Evolutionary conservation across 2,888 invertebrate species (phyloP).

Genomic region (Sarcophaga variegata): DNA sequence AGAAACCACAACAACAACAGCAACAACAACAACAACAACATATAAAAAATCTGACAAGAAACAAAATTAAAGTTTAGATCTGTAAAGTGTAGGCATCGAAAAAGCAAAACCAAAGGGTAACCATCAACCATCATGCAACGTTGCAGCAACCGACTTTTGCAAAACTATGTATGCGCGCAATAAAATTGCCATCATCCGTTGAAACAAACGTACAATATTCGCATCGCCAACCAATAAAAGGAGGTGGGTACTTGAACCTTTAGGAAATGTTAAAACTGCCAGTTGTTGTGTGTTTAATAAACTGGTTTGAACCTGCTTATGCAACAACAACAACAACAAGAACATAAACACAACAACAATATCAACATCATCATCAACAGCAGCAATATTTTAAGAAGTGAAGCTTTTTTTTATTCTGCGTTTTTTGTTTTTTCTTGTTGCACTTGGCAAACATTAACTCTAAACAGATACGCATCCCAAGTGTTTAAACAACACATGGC

Average conservation of each 20-base stretch:
- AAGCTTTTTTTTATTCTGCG: neutral
- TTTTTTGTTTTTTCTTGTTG: constrained; percentile 30
- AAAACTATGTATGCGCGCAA: neutral
- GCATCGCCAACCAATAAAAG: constrained; percentile 55
- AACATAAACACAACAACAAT: neutral
- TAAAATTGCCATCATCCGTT: constrained; percentile 40
- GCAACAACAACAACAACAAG: neutral
- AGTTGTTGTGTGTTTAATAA: constrained; percentile 67
- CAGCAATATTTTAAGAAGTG: neutral
- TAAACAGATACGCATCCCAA: constrained; percentile 67
- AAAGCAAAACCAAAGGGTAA: constrained; percentile 33
- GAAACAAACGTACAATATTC: neutral
- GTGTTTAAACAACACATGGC: constrained; percentile 53
- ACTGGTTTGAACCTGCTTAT: constrained; percentile 68
- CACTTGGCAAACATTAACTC: constrained; percentile 52
- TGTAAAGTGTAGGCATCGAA: constrained; percentile 51
- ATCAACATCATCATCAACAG: neutral
- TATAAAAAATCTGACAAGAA: constrained; percentile 56
- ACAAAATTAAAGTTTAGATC: constrained; percentile 59
- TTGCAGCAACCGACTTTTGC: neutral
- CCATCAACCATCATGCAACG: constrained; percentile 39
- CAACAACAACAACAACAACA: neutral
- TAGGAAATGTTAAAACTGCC: constrained; percentile 59
- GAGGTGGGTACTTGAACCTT: constrained; percentile 69
- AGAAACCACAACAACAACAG: neutral